Evolutionary conservation across 2,797 vertebrate genomes (phyloP), one percentile per base, ranked within the genome.

Genomic region (Clarias fuscus): DNA sequence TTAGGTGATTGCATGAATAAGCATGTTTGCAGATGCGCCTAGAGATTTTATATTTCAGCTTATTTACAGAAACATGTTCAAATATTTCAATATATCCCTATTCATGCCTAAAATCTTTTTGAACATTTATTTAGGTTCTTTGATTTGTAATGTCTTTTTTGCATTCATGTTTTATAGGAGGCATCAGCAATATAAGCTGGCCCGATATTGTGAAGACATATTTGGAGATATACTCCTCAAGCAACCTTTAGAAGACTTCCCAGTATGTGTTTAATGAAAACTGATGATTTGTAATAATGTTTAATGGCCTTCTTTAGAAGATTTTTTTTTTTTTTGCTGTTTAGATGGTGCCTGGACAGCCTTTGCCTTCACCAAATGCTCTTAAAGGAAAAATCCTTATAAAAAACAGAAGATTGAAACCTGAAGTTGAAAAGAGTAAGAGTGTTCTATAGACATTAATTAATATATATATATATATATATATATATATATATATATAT

Each of bases 151-250:
- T 73, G 20, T 76, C 48, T 22, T n/a, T 30, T 77, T 20, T 80
- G 0, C 88, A 27, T 86, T 8, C n/a, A 27, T 81, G 30, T 80
- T 85, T 70, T 64, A 64, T 92, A 99, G 98, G 95, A 99, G 99
- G 96, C 97, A 97, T 85, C 98, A 99, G 91, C 98, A 99, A 92
- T 99, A 99, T 93, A 99, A 99, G 93, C 98, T 99, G 97, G 99
- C 98, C 86, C 97, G 97, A 92, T 99, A 99, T 92, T 99, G 98
- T 84, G 98, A 99, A 93, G 98, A 99, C 92, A 95, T 96, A 91
- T 99, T 99, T 89, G 97, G 98, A 65, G 98, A 99, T 86, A 93
- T 98, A 82, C 95, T 99, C 84, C 96, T 99, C 92, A 99, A 96
- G 93, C 97, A 95, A 87, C 95, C 97, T 72, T 91, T 99, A 88